A percentile compares a stretch with the other conserved stretches of the same genome.
Evolutionary conservation across 2,113 vertebrate species (phyloP).

Genomic region (Aix galericulata): DNA sequence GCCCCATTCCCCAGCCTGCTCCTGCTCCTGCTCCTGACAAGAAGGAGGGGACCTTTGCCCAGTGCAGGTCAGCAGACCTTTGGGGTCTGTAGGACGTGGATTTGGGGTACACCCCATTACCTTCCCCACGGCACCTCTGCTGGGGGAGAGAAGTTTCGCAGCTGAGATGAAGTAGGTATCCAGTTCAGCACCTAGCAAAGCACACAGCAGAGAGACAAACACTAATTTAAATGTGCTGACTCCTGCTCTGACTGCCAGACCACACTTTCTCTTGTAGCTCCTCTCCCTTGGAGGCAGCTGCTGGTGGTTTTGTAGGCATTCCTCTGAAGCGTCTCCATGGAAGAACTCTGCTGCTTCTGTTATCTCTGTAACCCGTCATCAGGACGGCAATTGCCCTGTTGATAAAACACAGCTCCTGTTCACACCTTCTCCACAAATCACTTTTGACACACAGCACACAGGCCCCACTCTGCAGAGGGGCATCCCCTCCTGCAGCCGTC

Average conservation of each 20-base stretch:
- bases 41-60: background rate
- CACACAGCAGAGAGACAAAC: background rate
- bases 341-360: background rate
- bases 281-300: background rate
- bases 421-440: conserved; percentile 18
- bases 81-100: background rate
- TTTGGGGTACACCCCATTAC: background rate
- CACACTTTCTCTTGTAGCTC: background rate
- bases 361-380: background rate
- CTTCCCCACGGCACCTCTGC: background rate
- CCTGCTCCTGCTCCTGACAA: background rate
- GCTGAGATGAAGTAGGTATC: background rate
- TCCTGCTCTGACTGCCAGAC: background rate
- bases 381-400: background rate
- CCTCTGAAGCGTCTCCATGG: background rate
- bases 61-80: background rate
- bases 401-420: conserved; percentile 36
- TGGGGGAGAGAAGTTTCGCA: background rate
- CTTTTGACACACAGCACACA: background rate
- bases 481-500: background rate
- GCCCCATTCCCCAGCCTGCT: background rate
- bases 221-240: background rate
- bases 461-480: background rate
- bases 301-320: background rate
- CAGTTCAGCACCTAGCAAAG: background rate